phyloP scores from a whole-genome alignment of 2,113 vertebrate species.

The Melanerpes formicivorus region DNA sequence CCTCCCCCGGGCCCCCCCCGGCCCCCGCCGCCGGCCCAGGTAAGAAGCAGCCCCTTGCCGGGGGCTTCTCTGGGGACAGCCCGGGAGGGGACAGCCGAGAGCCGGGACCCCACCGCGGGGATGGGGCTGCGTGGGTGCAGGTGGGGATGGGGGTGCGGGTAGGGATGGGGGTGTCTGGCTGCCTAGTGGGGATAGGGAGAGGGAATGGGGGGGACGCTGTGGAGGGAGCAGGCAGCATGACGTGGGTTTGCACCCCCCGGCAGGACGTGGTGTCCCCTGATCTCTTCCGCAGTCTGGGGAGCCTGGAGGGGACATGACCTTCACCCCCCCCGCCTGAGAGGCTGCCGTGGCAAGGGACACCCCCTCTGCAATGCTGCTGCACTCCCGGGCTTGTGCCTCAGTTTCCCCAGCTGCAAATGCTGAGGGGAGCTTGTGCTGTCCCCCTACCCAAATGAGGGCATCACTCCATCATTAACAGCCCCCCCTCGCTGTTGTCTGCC shows the following conservation, averaged over 20 bases:
- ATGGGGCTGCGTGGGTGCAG: background rate
- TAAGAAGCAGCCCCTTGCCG: background rate
- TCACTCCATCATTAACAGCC: background rate
- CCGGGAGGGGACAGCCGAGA: background rate
- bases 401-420: conserved; percentile 11
- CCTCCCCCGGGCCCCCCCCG: background rate
- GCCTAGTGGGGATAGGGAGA: background rate
- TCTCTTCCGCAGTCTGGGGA: background rate
- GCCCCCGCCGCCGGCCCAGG: background rate
- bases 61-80: background rate
- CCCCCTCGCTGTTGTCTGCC: background rate
- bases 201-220: background rate
- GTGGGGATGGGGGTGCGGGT: background rate
- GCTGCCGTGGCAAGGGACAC: background rate
- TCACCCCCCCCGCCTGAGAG: background rate
- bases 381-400: background rate
- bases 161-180: background rate
- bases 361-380: background rate
- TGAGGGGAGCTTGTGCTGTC: background rate
- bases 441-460: background rate
- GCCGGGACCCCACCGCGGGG: background rate
- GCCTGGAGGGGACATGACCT: background rate
- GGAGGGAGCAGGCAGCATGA: background rate
- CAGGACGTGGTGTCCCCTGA: background rate
- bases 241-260: background rate